Base-by-base conservation (phyloP, 2,888 invertebrate genomes). In the Metalampra italica region DNA sequence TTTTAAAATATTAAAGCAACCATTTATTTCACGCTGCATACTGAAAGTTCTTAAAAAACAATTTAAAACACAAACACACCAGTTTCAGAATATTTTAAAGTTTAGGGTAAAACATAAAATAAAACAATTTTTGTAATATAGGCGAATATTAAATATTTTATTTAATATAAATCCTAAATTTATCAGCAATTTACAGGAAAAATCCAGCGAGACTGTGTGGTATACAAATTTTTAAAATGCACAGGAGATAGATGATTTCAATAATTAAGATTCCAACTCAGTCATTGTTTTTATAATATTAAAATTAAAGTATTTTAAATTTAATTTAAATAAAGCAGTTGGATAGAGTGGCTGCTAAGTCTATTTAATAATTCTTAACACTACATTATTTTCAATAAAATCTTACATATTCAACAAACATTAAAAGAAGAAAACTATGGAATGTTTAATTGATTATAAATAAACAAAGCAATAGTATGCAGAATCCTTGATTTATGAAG, bases 71-170 rank as follows among this genome's bases (percentile, higher is more conserved):
- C n/a, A n/a, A n/a, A n/a, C n/a, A n/a, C n/a, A n/a, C n/a, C n/a
- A n/a, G n/a, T n/a, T n/a, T n/a, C n/a, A n/a, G n/a, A n/a, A n/a
- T n/a, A n/a, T n/a, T n/a, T n/a, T n/a, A n/a, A n/a, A n/a, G n/a
- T n/a, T n/a, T n/a, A n/a, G n/a, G n/a, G n/a, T n/a, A n/a, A n/a
- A n/a, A n/a, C n/a, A n/a, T 22, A 0, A 58, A 78, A 69, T 73
- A 57, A 81, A 81, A 78, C 67, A 55, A 51, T 45, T 3, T 34
- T n/a, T 36, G 51, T 56, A 64, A 56, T 80, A 77, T 77, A 84
- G 85, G 85, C 84, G 84, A 84, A 84, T 86, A 84, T 82, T 85
- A 78, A 80, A 75, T 80, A 76, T 75, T 78, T 53, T 72, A 79
- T 82, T 82, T 76, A 79, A 82, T 83, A 81, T 81, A 80, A 78